phyloP scores from a whole-genome alignment of 2,797 vertebrate genomes.

The Spondyliosoma cantharus region DNA sequence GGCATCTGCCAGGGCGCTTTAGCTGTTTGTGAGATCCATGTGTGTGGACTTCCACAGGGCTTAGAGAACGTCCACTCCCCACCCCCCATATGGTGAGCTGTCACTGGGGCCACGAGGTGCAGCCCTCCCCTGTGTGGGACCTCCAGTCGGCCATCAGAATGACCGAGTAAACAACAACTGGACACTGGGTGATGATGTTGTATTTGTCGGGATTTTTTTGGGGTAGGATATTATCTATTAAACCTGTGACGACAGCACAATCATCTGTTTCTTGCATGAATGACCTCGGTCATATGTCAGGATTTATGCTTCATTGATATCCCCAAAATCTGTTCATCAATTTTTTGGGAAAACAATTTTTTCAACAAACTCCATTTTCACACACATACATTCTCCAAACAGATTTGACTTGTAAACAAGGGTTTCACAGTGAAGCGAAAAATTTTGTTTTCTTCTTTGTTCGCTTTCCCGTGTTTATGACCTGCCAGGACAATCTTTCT shows the following conservation, averaged over 20 bases:
- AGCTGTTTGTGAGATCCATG: constrained; percentile 80
- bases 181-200: constrained; percentile 51
- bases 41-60: constrained; percentile 78
- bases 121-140: constrained; percentile 70
- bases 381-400: constrained; percentile 16
- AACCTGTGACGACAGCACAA: constrained; percentile 42
- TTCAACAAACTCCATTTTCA: constrained; percentile 32
- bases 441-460: too few relatives aligned
- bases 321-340: constrained; percentile 43
- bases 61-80: constrained; percentile 65
- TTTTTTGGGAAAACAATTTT: constrained; percentile 45
- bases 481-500: neutral
- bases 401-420: constrained; percentile 22
- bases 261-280: constrained; percentile 58
- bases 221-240: constrained; percentile 50
- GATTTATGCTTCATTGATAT: constrained; percentile 50
- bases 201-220: constrained; percentile 39
- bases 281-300: constrained; percentile 52
- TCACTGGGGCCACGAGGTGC: constrained; percentile 58
- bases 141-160: constrained; percentile 65
- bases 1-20: constrained; percentile 80
- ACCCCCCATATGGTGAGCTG: constrained; percentile 79
- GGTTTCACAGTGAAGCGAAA: neutral
- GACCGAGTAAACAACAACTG: constrained; percentile 83
- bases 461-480: neutral